Base-by-base conservation (phyloP, 2,113 vertebrate species). In the Misgurnus anguillicaudatus region DNA sequence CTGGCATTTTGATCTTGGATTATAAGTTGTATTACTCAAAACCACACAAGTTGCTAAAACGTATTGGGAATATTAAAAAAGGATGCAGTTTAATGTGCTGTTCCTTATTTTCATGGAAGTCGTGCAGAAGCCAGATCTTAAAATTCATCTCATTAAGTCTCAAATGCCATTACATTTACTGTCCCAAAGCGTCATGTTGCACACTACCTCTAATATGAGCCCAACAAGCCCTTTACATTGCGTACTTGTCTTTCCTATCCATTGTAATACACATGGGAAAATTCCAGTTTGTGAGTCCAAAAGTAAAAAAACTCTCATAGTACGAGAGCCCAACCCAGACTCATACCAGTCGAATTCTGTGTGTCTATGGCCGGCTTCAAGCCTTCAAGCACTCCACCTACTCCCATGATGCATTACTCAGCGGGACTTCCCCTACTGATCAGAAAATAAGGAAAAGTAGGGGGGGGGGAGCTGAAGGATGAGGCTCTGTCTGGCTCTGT, bases 371-470 rank as follows among this genome's bases (percentile, higher is more conserved):
- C 86, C 90, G 88, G 85, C 87, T 87, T 84, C 84, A 85, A 87
- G 89, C 88, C 89, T 86, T 89, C 90, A 85, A 81, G 83, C 81
- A 84, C 90, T 91, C 92, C 92, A 93, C 92, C 92, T 90, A 92
- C 89, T 93, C 92, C 92, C 92, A 85, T 87, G 90, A 86, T 88
- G 80, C 91, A 93, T 93, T 92, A 93, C 91, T 92, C 90, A 93
- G 83, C 85, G 66, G 19, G 58, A 82, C 67, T 80, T 84, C 75
- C 83, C 78, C 74, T 57, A 71, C 75, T 73, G 55, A 77, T 77
- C 66, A 47, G 69, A 45, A 53, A 53, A 69, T 7, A 38, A 47
- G 38, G 17, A 58, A 63, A 77, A 7, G 8, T 14, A 21, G 58
- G 45, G 17, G 11, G 58, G 45, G 17, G 11, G 39, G 48, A 21